Percentiles rank a stretch among this genome's conserved stretches.
Evolutionary conservation across 2,888 invertebrate species (phyloP).

Genomic region (Psylliodes chrysocephalus): DNA sequence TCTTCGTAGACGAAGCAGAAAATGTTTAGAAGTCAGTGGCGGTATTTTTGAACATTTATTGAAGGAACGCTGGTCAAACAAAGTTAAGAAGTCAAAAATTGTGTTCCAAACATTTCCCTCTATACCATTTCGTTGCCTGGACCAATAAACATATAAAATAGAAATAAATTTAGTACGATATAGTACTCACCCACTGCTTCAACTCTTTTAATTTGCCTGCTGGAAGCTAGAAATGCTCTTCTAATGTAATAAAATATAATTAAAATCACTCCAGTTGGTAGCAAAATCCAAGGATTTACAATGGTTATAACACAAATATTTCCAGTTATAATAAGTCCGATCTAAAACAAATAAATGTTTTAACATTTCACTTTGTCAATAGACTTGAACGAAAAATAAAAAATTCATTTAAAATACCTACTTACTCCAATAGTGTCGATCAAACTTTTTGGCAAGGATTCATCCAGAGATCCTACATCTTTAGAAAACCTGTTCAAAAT

Average conservation of each 20-base stretch:
- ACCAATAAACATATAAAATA: too few relatives aligned
- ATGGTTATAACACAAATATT: slow-evolving; percentile 73
- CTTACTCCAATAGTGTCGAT: slow-evolving; percentile 62
- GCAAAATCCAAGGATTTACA: slow-evolving; percentile 74
- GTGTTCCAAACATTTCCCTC: too few relatives aligned
- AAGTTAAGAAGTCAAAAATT: too few relatives aligned
- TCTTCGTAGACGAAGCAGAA: too few relatives aligned
- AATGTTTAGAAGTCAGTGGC: too few relatives aligned
- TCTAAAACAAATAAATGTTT: slow-evolving; percentile 36
- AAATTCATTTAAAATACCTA: neutral
- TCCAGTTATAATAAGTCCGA: slow-evolving; percentile 44
- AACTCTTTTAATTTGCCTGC: slow-evolving; percentile 75
- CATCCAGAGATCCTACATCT: slow-evolving; percentile 70
- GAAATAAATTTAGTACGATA: neutral
- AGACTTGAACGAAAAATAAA: neutral
- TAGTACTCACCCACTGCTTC: slow-evolving; percentile 72
- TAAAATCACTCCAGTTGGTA: slow-evolving; percentile 73
- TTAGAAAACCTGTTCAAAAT: slow-evolving; percentile 77
- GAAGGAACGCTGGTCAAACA: too few relatives aligned
- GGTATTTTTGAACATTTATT: too few relatives aligned
- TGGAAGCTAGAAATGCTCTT: slow-evolving; percentile 75
- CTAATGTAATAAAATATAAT: slow-evolving; percentile 73
- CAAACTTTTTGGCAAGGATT: slow-evolving; percentile 63
- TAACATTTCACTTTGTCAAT: neutral
- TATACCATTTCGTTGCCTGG: too few relatives aligned